Conservation (phyloP, 2,888 invertebrate species). For the Scelioninae gen. 2 region DNA sequence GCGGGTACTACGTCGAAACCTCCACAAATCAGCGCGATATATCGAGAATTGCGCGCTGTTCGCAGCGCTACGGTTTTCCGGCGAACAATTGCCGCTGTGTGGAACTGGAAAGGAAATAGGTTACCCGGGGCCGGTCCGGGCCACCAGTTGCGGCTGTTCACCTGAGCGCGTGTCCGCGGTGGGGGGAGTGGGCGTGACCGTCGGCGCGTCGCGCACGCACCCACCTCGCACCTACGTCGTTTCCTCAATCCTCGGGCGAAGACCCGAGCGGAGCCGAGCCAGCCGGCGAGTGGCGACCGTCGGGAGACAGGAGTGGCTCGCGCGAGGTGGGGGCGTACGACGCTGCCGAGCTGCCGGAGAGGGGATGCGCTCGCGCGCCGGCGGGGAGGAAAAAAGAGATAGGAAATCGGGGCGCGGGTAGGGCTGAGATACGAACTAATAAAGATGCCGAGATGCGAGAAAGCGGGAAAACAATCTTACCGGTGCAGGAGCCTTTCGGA, state of each 20-base stretch:
- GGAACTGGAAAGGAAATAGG: slow-evolving; percentile 34
- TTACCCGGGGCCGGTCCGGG: too few species aligned
- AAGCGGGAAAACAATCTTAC: too few species aligned
- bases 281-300: too few species aligned
- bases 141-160: slow-evolving; percentile 48
- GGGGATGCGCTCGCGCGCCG: background rate
- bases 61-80: slow-evolving; percentile 1
- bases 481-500: too few species aligned
- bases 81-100: slow-evolving; percentile 20
- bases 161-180: slow-evolving; percentile 45
- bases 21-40: slow-evolving; percentile 16
- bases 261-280: too few species aligned
- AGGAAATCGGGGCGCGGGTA: too few species aligned
- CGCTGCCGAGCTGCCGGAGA: background rate
- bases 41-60: background rate
- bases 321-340: background rate
- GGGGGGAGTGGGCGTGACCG: slow-evolving; percentile 66
- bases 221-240: slow-evolving; percentile 63
- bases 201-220: slow-evolving; percentile 66
- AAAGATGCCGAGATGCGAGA: too few species aligned
- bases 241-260: too few species aligned
- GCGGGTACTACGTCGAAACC: too few species aligned
- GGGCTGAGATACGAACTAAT: too few species aligned
- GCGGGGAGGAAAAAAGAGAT: slow-evolving; percentile 22
- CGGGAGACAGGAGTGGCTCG: slow-evolving; percentile 8